phyloP scores from a whole-genome alignment of 2,797 vertebrate genomes.

The Toxotes lorentzi region DNA sequence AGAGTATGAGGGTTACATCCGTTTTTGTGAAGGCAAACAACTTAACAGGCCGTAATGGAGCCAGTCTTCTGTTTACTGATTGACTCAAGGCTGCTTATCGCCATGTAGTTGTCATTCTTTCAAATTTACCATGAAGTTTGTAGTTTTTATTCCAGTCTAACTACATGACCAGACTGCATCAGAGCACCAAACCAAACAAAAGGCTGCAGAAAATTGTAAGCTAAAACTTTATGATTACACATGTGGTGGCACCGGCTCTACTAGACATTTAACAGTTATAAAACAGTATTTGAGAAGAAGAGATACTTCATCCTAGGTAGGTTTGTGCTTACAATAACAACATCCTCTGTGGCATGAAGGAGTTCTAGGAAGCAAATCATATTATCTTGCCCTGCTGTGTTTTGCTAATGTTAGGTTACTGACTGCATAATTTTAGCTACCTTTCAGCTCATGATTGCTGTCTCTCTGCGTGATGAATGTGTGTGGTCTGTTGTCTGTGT shows the following conservation, averaged over 20 bases:
- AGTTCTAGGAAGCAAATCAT: slow-evolving; percentile 44
- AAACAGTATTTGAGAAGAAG: slow-evolving; percentile 13
- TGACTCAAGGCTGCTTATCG: slow-evolving; percentile 50
- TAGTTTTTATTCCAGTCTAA: slow-evolving; percentile 13
- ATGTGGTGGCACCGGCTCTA: background rate
- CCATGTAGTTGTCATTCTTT: slow-evolving; percentile 16
- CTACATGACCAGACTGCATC: background rate
- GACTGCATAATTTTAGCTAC: slow-evolving; percentile 68
- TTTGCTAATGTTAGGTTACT: slow-evolving; percentile 70
- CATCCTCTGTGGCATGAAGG: slow-evolving; percentile 7
- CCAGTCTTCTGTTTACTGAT: slow-evolving; percentile 33
- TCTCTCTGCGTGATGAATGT: slow-evolving; percentile 58
- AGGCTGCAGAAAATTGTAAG: background rate
- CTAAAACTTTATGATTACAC: background rate
- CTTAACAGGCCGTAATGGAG: slow-evolving; percentile 28
- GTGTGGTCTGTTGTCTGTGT: slow-evolving; percentile 67
- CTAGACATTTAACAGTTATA: slow-evolving; percentile 8
- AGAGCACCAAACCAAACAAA: background rate
- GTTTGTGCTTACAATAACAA: slow-evolving; percentile 38
- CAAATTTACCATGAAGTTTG: slow-evolving; percentile 8
- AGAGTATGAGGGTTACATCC: slow-evolving; percentile 37
- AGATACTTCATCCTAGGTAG: background rate
- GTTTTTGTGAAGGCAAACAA: slow-evolving; percentile 39
- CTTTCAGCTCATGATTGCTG: slow-evolving; percentile 63
- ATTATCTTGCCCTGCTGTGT: slow-evolving; percentile 36